phyloP scores from a whole-genome alignment of 2,113 vertebrate species.

The Guaruba guarouba region DNA sequence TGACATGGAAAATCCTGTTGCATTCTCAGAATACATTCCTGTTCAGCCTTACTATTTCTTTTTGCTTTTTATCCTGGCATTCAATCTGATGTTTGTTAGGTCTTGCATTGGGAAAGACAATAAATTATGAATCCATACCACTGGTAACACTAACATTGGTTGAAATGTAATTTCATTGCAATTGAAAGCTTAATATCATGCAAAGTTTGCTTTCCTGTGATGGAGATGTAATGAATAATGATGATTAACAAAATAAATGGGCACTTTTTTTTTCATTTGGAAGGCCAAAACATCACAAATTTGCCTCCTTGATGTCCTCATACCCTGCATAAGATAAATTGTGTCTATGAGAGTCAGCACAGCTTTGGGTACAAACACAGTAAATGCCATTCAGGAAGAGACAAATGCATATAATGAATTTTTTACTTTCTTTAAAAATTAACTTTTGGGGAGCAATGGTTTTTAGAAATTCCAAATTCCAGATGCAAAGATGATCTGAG shows the following conservation, averaged over 20 bases:
- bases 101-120: not conserved
- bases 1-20: not conserved
- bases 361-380: not conserved
- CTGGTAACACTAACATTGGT: not conserved
- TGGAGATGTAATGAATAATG: not conserved
- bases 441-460: not conserved
- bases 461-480: not conserved
- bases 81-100: not conserved
- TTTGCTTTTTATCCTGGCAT: not conserved
- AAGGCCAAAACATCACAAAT: not conserved
- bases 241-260: not conserved
- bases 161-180: not conserved
- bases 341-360: not conserved
- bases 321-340: not conserved
- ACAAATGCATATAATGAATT: not conserved
- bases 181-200: not conserved
- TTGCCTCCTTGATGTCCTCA: not conserved
- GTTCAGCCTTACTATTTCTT: not conserved
- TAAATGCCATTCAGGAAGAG: not conserved
- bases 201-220: not conserved
- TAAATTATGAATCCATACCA: not conserved
- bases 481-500: not conserved
- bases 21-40: not conserved
- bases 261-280: not conserved
- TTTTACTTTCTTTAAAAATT: not conserved